Evolutionary conservation across 2,888 invertebrate genomes (phyloP), one percentile per base, ranked within the genome.

Genomic region (Drosophila parthenogenetica): DNA sequence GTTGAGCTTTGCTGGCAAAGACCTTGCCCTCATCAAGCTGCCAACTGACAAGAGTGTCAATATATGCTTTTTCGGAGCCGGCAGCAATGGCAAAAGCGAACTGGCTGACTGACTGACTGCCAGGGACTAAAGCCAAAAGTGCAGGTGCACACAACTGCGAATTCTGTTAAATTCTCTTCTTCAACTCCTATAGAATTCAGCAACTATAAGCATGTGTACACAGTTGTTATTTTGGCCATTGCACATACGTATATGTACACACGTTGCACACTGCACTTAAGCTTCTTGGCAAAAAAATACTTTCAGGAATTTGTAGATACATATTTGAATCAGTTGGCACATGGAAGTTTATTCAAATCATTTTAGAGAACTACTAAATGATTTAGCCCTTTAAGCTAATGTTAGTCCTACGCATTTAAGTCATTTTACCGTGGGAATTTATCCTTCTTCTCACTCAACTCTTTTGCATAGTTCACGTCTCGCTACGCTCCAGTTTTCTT

Each of bases 21-120:
- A 51, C 74, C 69, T 74, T 77, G 87, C 75, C 81, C 70, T 79
- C 83, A 74, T 69, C 63, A 79, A 78, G 72, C 50, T 66, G 65
- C 42, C 54, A 58, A 59, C 62, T 63, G 77, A 67, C 68, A 70
- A 62, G 60, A 68, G 63, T 64, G 70, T 69, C 81, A 71, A 79
- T 78, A 79, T 57, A 53, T 63, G 60, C 42, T 45, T 37, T 37
- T 46, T 19, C 22, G 32, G 14, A 10, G 62, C 35, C 42, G 25
- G 42, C 37, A 60, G 60, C 37, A 29, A 29, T 29, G 29, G 29
- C 29, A 60, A 59, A 51, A 51, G 51, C 32, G 58, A 64, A 59
- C 68, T 77, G 68, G 48, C 53, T 64, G 60, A 73, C 50, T 49
- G 58, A 57, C 63, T 77, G 62, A 54, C 53, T 64, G 63, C 61